Percentiles rank a stretch among this genome's conserved stretches.
Evolutionary conservation across 2,113 vertebrate genomes (phyloP).

Genomic region (Solea senegalensis): DNA sequence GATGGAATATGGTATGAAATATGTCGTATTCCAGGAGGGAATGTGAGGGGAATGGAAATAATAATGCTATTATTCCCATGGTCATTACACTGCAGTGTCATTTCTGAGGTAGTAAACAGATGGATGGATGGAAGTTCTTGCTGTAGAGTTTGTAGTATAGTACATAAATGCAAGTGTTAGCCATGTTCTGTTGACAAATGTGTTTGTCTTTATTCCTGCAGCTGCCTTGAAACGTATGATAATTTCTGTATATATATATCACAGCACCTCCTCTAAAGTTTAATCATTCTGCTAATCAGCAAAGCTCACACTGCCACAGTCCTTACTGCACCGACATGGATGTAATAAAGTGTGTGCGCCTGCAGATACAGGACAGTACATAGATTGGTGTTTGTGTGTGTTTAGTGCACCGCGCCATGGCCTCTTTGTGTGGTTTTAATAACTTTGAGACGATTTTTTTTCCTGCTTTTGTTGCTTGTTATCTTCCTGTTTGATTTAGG

Average conservation of each 20-base stretch:
- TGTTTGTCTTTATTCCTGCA: not conserved
- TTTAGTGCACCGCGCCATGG: not conserved
- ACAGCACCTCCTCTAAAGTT: slow-evolving; percentile 22
- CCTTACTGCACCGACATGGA: slow-evolving; percentile 1
- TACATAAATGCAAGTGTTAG: not conserved
- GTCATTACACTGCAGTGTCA: not conserved
- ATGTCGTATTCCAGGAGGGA: not conserved
- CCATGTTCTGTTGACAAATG: not conserved
- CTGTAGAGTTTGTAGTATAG: not conserved
- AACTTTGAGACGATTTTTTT: not conserved
- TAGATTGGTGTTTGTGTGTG: slow-evolving; percentile 25
- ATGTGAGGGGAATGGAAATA: slow-evolving; percentile 33
- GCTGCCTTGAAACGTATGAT: slow-evolving; percentile 2
- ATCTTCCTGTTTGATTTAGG: slow-evolving; percentile 12
- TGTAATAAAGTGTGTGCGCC: slow-evolving; percentile 23
- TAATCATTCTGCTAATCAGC: slow-evolving; percentile 24
- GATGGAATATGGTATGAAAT: slow-evolving; percentile 45
- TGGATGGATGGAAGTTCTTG: not conserved
- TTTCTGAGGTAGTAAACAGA: slow-evolving; percentile 15
- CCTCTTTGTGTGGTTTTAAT: slow-evolving; percentile 31
- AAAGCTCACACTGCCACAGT: not conserved
- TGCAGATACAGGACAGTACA: not conserved
- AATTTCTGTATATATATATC: slow-evolving; percentile 6
- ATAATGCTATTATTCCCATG: slow-evolving; percentile 26
- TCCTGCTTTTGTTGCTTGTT: slow-evolving; percentile 19